Percentiles rank a stretch among this genome's conserved stretches.
phyloP scores from a whole-genome alignment of 1,140 invertebrate genomes.

The Drosophila ananassae region DNA sequence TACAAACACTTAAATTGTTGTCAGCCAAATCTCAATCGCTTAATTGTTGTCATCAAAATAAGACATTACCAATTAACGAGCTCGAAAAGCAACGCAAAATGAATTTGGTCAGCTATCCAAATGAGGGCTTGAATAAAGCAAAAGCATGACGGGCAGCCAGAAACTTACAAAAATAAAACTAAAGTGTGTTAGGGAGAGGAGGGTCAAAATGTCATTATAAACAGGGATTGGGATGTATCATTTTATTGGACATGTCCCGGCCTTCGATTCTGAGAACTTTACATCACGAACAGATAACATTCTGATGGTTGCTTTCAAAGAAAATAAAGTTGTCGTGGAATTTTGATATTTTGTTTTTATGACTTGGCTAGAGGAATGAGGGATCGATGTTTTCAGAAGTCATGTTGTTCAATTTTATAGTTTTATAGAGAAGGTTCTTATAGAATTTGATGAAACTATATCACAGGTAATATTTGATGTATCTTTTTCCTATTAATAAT shows the following conservation, averaged over 20 bases:
- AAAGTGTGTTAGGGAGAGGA: constrained; percentile 5
- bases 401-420: not conserved
- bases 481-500: not conserved
- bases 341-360: constrained; percentile 6
- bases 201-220: constrained; percentile 22
- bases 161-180: constrained; percentile 18
- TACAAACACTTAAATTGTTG: constrained; percentile 40
- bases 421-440: not conserved
- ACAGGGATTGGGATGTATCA: constrained; percentile 31
- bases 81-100: constrained; percentile 16
- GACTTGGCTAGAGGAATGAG: not conserved
- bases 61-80: constrained; percentile 38
- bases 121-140: constrained; percentile 26
- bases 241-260: constrained; percentile 13
- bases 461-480: too few species aligned
- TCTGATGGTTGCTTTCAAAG: constrained; percentile 11
- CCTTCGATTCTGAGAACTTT: constrained; percentile 30
- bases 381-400: constrained; percentile 8
- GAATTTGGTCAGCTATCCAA: constrained; percentile 12
- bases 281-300: constrained; percentile 24
- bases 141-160: not conserved
- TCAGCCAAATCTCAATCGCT: constrained; percentile 39
- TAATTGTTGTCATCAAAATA: constrained; percentile 45
- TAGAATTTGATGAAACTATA: too few species aligned
- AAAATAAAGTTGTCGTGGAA: constrained; percentile 16